Conservation (phyloP, 2,888 invertebrate genomes). For the Nematopogon swammerdamellus region DNA sequence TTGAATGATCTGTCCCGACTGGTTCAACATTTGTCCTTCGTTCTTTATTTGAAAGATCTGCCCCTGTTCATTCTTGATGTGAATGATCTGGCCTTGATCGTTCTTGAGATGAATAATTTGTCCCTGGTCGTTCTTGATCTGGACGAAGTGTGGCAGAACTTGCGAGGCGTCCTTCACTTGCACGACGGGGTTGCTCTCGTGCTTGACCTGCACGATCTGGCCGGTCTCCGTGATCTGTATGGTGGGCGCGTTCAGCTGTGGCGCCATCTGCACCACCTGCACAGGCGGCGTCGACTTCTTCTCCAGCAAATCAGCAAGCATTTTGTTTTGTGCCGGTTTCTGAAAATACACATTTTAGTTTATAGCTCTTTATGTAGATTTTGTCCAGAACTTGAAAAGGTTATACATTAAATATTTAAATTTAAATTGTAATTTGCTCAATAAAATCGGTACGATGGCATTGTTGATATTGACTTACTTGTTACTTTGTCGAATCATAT, state of each 20-base stretch:
- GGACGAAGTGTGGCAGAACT: slow-evolving; percentile 27
- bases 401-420: neutral
- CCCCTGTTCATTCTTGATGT: slow-evolving; percentile 35
- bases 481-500: too few relatives aligned
- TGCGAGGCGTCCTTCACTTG: slow-evolving; percentile 14
- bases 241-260: slow-evolving; percentile 40
- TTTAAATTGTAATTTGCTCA: neutral
- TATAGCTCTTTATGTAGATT: neutral
- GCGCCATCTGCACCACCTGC: slow-evolving; percentile 45
- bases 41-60: slow-evolving; percentile 19
- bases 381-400: neutral
- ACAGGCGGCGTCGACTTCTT: slow-evolving; percentile 62
- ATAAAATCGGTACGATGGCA: too few relatives aligned
- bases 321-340: slow-evolving; percentile 62
- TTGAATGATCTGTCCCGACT: neutral
- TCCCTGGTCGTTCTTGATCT: slow-evolving; percentile 45
- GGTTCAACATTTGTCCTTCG: neutral
- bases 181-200: slow-evolving; percentile 29
- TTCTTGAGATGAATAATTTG: slow-evolving; percentile 44
- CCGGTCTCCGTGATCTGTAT: slow-evolving; percentile 49
- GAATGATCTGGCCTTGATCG: slow-evolving; percentile 44
- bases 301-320: slow-evolving; percentile 81
- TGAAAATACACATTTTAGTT: slow-evolving; percentile 15
- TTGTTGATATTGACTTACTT: too few relatives aligned
- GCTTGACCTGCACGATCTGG: slow-evolving; percentile 44